A percentile compares a stretch with the other conserved stretches of the same genome.
Conservation (phyloP, 2,797 vertebrate genomes). For the Sebastes itinus region DNA sequence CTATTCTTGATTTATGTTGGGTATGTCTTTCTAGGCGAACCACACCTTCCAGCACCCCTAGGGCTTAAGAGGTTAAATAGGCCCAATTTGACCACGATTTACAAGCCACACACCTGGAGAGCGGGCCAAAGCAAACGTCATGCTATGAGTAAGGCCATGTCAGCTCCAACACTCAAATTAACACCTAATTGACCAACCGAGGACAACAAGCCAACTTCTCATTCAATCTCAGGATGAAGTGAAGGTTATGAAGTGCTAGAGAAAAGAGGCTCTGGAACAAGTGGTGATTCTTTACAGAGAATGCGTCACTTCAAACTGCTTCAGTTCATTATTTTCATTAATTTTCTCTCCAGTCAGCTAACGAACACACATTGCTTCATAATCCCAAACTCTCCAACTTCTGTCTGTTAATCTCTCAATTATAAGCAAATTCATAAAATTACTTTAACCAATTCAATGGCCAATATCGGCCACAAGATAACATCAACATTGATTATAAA, state of each 20-base stretch:
- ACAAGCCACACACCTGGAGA: not conserved
- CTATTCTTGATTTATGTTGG: no score
- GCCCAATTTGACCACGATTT: not conserved
- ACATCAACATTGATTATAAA: not conserved
- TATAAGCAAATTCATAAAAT: not conserved
- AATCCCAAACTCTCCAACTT: not conserved
- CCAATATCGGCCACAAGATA: not conserved
- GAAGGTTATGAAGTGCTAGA: not conserved
- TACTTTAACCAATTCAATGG: not conserved
- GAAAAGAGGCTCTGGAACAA: not conserved
- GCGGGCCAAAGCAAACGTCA: not conserved
- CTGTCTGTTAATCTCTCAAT: not conserved
- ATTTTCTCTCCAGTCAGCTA: accelerated
- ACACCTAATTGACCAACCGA: slow-evolving; percentile 17
- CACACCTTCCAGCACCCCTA: no score
- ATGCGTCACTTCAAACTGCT: not conserved
- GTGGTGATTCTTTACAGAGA: not conserved
- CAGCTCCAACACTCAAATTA: slow-evolving; percentile 13
- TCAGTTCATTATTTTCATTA: not conserved
- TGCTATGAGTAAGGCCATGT: not conserved
- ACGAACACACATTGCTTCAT: not conserved
- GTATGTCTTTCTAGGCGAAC: no score
- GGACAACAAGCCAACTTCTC: slow-evolving; percentile 18
- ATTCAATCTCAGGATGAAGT: not conserved
- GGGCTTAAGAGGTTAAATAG: not conserved